Conservation (phyloP, 2,797 vertebrate species). For the Erpetoichthys calabaricus region DNA sequence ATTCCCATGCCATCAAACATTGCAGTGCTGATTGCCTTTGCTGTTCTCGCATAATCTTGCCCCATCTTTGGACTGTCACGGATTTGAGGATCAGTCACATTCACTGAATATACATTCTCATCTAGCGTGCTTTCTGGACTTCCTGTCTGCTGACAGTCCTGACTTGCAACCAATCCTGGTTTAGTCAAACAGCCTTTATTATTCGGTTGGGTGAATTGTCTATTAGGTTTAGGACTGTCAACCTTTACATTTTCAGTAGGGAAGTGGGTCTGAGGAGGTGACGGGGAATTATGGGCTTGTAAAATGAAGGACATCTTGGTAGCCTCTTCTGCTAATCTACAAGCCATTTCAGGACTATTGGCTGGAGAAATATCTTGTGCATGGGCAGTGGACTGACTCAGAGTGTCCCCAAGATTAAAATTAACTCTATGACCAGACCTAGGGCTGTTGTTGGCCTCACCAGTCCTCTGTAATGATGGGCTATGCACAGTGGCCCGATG, state of each 20-base stretch:
- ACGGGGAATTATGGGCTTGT: constrained; percentile 31
- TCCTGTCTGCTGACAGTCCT: no score
- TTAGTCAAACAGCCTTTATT: constrained; percentile 22
- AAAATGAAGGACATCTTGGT: constrained; percentile 38
- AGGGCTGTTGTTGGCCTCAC: constrained; percentile 16
- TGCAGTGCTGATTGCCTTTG: constrained; percentile 35
- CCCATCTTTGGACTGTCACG: no score
- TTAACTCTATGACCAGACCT: constrained; percentile 29
- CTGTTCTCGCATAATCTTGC: constrained; percentile 16
- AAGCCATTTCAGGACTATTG: constrained; percentile 41
- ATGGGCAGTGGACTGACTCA: constrained; percentile 53
- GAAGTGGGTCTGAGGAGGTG: constrained; percentile 29
- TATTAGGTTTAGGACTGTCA: constrained; percentile 49
- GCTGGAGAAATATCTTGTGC: constrained; percentile 38
- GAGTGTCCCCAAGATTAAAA: constrained; percentile 18
- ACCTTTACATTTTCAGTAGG: constrained; percentile 29
- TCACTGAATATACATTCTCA: no score
- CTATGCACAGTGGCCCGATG: no score
- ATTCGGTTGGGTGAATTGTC: constrained; percentile 30
- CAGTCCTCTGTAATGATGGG: background rate
- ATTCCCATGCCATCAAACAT: no score
- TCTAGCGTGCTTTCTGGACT: no score
- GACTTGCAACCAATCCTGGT: no score
- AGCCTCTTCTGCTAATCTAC: constrained; percentile 37
- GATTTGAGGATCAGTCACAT: no score